Conservation (phyloP, 2,113 vertebrate species). For the Elgaria multicarinata region DNA sequence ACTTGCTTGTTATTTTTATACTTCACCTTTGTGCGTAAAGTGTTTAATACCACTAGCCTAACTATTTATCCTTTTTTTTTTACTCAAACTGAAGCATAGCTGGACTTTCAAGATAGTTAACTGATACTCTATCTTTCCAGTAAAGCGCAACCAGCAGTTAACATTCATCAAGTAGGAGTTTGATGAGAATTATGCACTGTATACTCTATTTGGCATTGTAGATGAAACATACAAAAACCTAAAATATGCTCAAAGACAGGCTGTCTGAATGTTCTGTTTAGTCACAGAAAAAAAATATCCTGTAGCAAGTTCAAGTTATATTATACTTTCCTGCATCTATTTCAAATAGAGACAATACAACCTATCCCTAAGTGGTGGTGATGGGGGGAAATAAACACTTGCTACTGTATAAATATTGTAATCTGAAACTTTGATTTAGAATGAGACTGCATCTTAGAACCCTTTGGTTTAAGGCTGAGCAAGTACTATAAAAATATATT, state of each 20-base stretch:
- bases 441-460: slow-evolving; percentile 68
- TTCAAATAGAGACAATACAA: slow-evolving; percentile 56
- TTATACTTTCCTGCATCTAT: slow-evolving; percentile 25
- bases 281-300: slow-evolving; percentile 29
- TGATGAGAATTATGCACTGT: slow-evolving; percentile 43
- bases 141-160: slow-evolving; percentile 40
- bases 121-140: slow-evolving; percentile 45
- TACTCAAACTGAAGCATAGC: slow-evolving; percentile 40
- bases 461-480: slow-evolving; percentile 72
- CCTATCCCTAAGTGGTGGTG: slow-evolving; percentile 51
- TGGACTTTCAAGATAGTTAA: slow-evolving; percentile 23
- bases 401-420: slow-evolving; percentile 64
- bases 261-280: slow-evolving; percentile 45
- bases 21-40: slow-evolving; percentile 55
- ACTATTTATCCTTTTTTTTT: background rate
- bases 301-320: slow-evolving; percentile 43
- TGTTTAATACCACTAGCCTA: slow-evolving; percentile 53
- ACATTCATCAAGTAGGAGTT: slow-evolving; percentile 34
- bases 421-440: slow-evolving; percentile 59
- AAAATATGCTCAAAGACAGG: slow-evolving; percentile 38
- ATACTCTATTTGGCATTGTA: slow-evolving; percentile 31
- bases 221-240: slow-evolving; percentile 37
- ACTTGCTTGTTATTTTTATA: slow-evolving; percentile 50
- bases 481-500: slow-evolving; percentile 56
- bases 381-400: slow-evolving; percentile 54